Base-by-base conservation (phyloP, 1,140 invertebrate species). In the Potamilus streckersoni region DNA sequence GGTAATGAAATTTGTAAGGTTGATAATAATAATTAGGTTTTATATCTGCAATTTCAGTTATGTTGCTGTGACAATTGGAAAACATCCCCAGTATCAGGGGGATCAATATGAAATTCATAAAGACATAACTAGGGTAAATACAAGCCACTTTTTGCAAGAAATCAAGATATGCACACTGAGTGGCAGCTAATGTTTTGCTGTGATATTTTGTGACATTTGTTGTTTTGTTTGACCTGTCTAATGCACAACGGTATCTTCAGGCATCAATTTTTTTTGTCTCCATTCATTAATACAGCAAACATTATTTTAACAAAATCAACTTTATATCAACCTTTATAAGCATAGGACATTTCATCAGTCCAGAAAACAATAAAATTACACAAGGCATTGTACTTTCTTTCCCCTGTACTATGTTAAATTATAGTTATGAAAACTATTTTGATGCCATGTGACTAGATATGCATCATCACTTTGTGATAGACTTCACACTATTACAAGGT, bases 1-100 rank as follows among this genome's bases (percentile, higher is more conserved):
- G 38, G 38, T 38, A 38, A 38, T 38, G 38, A 38, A 38, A 38
- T 38, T 38, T 38, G 8, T 38, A 38, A 6, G 38, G 38, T 6
- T 38, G 4, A 38, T 38, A 19, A 69, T 38, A 19, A 69, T 68
- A 17, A 17, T 68, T 38, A 49, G 49, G 14, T 69, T 57, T 60
- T 60, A 59, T 60, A 16, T 62, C 70, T 58, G 61, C 59, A 59
- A 75, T 84, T 86, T 71, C 82, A 88, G 87, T 71, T 89, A 88
- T 83, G 69, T 87, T 71, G 69, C 74, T 59, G 87, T 89, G 14
- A 87, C 86, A 38, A 74, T 89, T 55, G 86, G 84, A 38, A 82
- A 85, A 81, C 88, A 89, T 79, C 86, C 85, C 19, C 81, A 85
- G 69, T 83, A 86, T 75, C 63, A 79, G 74, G 64, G 71, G 14